Conservation (phyloP, 2,113 vertebrate species). For the Urocynchramus pylzowi region DNA sequence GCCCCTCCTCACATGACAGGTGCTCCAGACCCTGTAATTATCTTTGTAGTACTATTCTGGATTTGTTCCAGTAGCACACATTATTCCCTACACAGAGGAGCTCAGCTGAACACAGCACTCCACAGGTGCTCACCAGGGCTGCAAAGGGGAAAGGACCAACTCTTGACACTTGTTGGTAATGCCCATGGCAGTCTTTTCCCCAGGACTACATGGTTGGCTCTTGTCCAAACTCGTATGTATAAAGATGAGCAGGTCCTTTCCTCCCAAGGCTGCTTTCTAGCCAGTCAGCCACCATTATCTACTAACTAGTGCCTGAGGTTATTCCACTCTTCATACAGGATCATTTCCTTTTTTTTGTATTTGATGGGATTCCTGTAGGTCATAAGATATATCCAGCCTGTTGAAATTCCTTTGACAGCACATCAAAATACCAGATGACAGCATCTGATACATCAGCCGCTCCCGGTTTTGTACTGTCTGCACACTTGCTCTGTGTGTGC, state of each 20-base stretch:
- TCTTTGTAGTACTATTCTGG: background rate
- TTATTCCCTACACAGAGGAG: rapidly evolving
- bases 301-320: background rate
- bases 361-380: background rate
- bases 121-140: background rate
- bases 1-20: background rate
- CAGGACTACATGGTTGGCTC: background rate
- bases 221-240: rapidly evolving
- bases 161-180: background rate
- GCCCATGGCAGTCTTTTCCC: rapidly evolving
- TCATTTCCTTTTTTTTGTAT: background rate
- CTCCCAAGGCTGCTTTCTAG: background rate
- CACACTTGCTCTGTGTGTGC: background rate
- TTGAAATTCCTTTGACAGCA: rapidly evolving
- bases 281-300: background rate
- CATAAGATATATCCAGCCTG: background rate
- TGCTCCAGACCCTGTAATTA: background rate
- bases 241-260: background rate
- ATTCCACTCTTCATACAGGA: background rate
- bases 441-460: rapidly evolving
- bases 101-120: background rate
- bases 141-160: background rate
- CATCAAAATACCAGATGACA: too few species aligned
- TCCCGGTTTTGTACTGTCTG: background rate
- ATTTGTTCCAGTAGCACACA: background rate